Conservation (phyloP, 2,113 vertebrate genomes). For the Pluvialis apricaria region DNA sequence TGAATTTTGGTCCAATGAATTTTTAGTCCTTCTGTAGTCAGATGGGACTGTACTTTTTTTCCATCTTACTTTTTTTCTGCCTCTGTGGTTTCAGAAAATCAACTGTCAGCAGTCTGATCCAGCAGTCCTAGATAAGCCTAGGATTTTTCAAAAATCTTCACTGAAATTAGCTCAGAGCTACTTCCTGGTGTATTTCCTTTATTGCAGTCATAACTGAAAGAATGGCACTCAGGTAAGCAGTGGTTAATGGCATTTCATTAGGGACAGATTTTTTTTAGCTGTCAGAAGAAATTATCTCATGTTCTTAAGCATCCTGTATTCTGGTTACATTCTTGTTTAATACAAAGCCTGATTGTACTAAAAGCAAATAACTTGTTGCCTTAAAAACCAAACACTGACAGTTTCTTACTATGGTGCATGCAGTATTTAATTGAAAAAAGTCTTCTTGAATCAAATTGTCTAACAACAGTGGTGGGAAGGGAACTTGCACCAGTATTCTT, state of each 20-base stretch:
- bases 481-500: background rate
- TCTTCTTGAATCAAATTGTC: background rate
- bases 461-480: background rate
- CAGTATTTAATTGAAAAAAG: background rate
- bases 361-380: background rate
- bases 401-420: background rate
- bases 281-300: background rate
- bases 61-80: background rate
- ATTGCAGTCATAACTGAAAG: background rate
- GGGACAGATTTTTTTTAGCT: background rate
- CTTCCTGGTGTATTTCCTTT: background rate
- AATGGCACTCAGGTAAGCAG: background rate
- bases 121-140: background rate
- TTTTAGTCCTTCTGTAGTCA: background rate
- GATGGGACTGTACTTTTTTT: background rate
- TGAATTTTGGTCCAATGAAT: background rate
- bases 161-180: background rate
- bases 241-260: background rate
- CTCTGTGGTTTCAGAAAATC: background rate
- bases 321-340: background rate
- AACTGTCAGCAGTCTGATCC: background rate
- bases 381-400: background rate
- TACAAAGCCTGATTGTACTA: background rate
- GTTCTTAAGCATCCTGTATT: background rate
- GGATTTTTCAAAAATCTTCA: background rate